These are phyloP conservation scores for Limnothrissa miodon DNA, from an alignment of 2,113 vertebrate species.

Conservation along the genomic window DNA sequence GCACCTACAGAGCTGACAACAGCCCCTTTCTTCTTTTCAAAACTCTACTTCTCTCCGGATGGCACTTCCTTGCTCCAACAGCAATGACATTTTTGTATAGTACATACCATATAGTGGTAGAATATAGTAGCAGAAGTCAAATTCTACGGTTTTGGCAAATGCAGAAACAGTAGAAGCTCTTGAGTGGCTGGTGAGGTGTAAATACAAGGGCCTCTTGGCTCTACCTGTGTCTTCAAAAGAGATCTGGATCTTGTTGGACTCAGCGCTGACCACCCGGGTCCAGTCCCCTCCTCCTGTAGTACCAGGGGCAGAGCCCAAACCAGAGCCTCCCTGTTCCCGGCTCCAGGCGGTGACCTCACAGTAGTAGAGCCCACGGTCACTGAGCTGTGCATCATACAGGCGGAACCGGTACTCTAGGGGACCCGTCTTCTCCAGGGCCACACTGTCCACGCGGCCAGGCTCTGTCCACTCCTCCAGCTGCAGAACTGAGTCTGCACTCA, in stretches of 20 bases:
- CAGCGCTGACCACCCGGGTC: slow-evolving; percentile 73
- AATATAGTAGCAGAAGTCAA: too few species aligned
- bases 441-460: slow-evolving; percentile 76
- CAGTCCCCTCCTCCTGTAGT: slow-evolving; percentile 59
- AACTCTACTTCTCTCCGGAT: not conserved
- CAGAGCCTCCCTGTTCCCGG: slow-evolving; percentile 68
- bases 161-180: too few species aligned
- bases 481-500: slow-evolving; percentile 84
- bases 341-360: slow-evolving; percentile 88
- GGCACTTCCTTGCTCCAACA: not conserved
- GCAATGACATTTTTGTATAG: too few species aligned
- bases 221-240: slow-evolving; percentile 87
- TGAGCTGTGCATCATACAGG: slow-evolving; percentile 84
- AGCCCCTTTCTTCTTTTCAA: not conserved
- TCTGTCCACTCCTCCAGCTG: slow-evolving; percentile 80
- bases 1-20: not conserved
- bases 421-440: slow-evolving; percentile 86
- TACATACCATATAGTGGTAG: too few species aligned
- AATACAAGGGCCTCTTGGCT: not conserved
- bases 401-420: slow-evolving; percentile 86
- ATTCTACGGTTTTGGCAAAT: too few species aligned
- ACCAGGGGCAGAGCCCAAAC: not conserved
- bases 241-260: slow-evolving; percentile 86
- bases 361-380: slow-evolving; percentile 85
- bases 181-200: not conserved